Evolutionary conservation across 2,888 invertebrate species (phyloP), one percentile per base, ranked within the genome.

Genomic region (Xanthorhoe spadicearia): DNA sequence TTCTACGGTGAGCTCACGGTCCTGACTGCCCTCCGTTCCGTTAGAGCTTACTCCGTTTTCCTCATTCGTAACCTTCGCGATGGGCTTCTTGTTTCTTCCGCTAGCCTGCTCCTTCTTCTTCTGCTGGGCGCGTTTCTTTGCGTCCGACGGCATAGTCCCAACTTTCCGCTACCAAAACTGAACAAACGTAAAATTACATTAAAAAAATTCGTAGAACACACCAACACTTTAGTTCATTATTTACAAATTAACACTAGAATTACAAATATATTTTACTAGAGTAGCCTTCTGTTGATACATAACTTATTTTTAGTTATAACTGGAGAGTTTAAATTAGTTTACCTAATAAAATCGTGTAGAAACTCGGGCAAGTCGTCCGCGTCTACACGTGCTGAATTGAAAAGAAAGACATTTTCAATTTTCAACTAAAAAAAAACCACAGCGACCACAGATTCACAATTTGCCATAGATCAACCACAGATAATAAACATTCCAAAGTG

Each of bases 101-200:
- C 96, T 97, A 4, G 97, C 97, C 61, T 98, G 97, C 75, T 98
- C 99, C 87, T 99, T 99, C 92, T 99, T 99, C 89, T 98, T 98
- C 85, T 98, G 98, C 84, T 98, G 98, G 87, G 99, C 97, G 85
- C 98, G 98, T 95, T 99, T 99, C 92, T 99, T 99, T 43, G 99
- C 96, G 92, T 99, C 99, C 80, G 99, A 99, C 87, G 99, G 99
- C 99, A 99, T 99, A 81, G 72, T 86, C 76, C 72, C 56, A 74
- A 76, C 73, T 77, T 74, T 72, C 56, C 71, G 69, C 76, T 78
- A 75, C 76, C 76, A 76, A 82, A 80, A 76, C 77, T 76, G 74
- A 57, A 70, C 64, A 71, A 66, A 67, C 38, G 64, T 57, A 67
- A 61, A 52, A 66, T 56, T 56, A 57, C 54, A 57, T 54, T 35